phyloP scores from a whole-genome alignment of 2,113 vertebrate species.

The Vulpes lagopus region DNA sequence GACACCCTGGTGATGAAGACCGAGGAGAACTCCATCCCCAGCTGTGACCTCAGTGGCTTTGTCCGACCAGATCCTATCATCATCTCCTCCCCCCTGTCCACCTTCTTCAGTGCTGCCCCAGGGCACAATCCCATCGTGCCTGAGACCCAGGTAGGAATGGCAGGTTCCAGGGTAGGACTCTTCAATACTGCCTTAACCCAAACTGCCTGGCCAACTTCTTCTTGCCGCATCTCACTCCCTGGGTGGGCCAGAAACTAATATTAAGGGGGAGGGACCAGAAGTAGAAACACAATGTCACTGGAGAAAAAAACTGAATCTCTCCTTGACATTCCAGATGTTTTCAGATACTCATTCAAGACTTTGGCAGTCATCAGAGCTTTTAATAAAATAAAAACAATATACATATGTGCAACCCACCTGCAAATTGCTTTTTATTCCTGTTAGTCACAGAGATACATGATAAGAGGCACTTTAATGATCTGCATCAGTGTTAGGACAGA shows the following conservation, averaged over 20 bases:
- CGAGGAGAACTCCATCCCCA: conserved; percentile 99
- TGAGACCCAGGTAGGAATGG: conserved; percentile 95
- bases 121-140: conserved; percentile 96
- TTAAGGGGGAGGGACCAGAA: not conserved
- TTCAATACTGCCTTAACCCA: not conserved
- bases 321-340: conserved; percentile 28
- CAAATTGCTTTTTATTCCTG: conserved; percentile 70
- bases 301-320: not conserved
- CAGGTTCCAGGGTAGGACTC: rapidly evolving
- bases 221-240: not conserved
- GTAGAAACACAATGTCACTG: not conserved
- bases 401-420: conserved; percentile 62
- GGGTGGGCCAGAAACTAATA: not conserved
- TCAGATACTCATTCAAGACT: conserved; percentile 12
- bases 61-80: conserved; percentile 97
- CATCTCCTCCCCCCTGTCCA: conserved; percentile 97
- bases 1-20: conserved; percentile 99
- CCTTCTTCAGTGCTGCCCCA: conserved; percentile 97
- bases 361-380: conserved; percentile 39
- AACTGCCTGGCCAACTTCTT: not conserved
- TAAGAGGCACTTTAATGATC: conserved; percentile 76
- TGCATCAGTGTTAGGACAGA: conserved; percentile 35
- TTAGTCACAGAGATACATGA: conserved; percentile 70
- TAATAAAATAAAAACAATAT: conserved; percentile 77
- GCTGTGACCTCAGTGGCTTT: conserved; percentile 98